Conservation (phyloP, 35 echinoderm and acorn worm genomes). For the Acanthaster planci region DNA sequence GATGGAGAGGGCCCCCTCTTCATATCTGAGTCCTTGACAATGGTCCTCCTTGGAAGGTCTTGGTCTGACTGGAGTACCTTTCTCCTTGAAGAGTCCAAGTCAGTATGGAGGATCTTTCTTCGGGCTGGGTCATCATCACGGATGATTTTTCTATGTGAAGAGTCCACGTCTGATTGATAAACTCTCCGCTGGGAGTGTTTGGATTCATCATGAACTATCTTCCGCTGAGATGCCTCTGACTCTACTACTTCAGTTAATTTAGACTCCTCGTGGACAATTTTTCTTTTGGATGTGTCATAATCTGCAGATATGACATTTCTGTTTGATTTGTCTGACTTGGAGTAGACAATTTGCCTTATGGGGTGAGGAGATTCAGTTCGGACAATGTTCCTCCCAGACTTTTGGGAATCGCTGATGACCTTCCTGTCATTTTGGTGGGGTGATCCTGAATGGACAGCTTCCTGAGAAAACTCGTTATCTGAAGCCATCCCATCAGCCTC, state of each 20-base stretch:
- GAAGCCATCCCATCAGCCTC: not conserved
- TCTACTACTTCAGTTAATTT: not conserved
- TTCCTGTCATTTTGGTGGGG: not conserved
- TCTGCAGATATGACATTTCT: not conserved
- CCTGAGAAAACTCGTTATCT: not conserved
- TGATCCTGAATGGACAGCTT: not conserved
- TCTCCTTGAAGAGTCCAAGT: constrained; percentile 1
- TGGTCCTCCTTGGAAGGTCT: not conserved
- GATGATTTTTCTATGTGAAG: not conserved
- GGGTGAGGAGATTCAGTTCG: not conserved
- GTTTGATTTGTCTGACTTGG: not conserved
- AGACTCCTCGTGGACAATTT: not conserved
- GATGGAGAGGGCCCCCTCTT: not conserved
- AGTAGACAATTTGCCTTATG: not conserved
- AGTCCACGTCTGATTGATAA: not conserved
- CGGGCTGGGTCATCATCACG: not conserved
- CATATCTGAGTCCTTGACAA: not conserved
- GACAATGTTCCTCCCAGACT: not conserved
- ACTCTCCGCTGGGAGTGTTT: not conserved
- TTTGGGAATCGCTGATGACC: not conserved
- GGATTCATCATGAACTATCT: not conserved
- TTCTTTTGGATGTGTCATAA: constrained; percentile 7
- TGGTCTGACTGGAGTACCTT: not conserved
- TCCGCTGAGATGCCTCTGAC: not conserved
- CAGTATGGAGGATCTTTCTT: constrained; percentile 15